A percentile compares a stretch with the other conserved stretches of the same genome.
phyloP scores from a whole-genome alignment of 2,888 invertebrate species.

The Cheilosia vernalis region DNA sequence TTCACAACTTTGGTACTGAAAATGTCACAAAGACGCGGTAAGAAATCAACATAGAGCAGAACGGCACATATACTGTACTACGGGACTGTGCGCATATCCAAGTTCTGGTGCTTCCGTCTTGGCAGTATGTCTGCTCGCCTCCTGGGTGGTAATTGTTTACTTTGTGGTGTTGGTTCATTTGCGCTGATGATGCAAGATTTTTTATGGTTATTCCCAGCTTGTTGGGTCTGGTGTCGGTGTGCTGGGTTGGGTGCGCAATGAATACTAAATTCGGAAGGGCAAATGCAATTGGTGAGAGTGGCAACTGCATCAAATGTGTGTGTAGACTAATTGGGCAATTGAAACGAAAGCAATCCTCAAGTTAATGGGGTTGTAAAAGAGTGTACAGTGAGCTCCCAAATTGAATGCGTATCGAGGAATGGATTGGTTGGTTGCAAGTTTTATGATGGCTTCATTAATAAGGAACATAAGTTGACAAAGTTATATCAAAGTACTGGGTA shows the following conservation, averaged over 20 bases:
- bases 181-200: slow-evolving; percentile 59
- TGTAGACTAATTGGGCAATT: slow-evolving; percentile 49
- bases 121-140: slow-evolving; percentile 14
- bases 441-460: slow-evolving; percentile 20
- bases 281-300: slow-evolving; percentile 42
- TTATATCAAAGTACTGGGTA: slow-evolving; percentile 9
- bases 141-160: slow-evolving; percentile 60
- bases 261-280: slow-evolving; percentile 45
- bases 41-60: slow-evolving; percentile 59
- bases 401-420: slow-evolving; percentile 26
- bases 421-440: slow-evolving; percentile 10
- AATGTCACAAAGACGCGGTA: slow-evolving; percentile 50
- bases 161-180: slow-evolving; percentile 31
- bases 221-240: neutral
- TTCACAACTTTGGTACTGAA: slow-evolving; percentile 56
- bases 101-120: slow-evolving; percentile 48
- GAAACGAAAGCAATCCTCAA: slow-evolving; percentile 20
- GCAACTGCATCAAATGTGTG: slow-evolving; percentile 23
- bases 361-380: slow-evolving; percentile 47
- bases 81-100: slow-evolving; percentile 3
- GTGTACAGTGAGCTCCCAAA: slow-evolving; percentile 1
- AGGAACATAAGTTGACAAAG: slow-evolving; percentile 8
- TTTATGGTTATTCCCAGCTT: slow-evolving; percentile 44
- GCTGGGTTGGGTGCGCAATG: slow-evolving; percentile 11
- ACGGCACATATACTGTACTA: neutral